Evolutionary conservation across 1,140 invertebrate genomes (phyloP).

Genomic region (Galendromus occidentalis): DNA sequence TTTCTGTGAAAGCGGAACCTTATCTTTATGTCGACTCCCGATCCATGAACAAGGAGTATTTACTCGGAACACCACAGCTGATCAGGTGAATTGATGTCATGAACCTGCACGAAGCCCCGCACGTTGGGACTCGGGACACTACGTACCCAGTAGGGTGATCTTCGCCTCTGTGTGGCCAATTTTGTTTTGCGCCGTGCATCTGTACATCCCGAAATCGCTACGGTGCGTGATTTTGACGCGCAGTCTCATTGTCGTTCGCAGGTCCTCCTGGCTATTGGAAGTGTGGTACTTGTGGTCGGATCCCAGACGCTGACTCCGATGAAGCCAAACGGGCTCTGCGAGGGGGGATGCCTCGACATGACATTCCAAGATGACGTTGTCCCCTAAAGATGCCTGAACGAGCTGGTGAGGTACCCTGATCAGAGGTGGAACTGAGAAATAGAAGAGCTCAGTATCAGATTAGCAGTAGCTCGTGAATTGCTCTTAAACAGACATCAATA

Average conservation of each 20-base stretch:
- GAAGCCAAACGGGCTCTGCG: neutral
- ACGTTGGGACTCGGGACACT: too few relatives aligned
- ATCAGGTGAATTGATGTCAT: too few relatives aligned
- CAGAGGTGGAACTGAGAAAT: neutral
- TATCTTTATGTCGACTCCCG: too few relatives aligned
- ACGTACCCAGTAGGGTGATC: neutral
- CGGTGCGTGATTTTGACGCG: neutral
- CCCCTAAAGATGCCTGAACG: neutral
- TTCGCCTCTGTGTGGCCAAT: slow-evolving; percentile 7
- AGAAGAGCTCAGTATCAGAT: neutral
- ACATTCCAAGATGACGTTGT: neutral
- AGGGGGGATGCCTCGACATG: slow-evolving; percentile 1
- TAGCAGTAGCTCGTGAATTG: too few relatives aligned
- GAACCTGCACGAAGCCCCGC: too few relatives aligned
- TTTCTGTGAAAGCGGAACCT: too few relatives aligned
- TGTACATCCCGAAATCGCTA: neutral
- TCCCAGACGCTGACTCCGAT: neutral
- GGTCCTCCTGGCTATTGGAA: neutral
- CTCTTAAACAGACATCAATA: too few relatives aligned
- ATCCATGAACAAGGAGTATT: too few relatives aligned
- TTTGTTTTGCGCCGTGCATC: neutral
- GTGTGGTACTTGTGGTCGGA: slow-evolving; percentile 5
- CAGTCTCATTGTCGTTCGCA: neutral
- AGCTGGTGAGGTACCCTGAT: slow-evolving; percentile 1
- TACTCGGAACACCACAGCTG: too few relatives aligned